Conservation (phyloP, 1,140 invertebrate species). For the Pseudomyrmex cubaensis region DNA sequence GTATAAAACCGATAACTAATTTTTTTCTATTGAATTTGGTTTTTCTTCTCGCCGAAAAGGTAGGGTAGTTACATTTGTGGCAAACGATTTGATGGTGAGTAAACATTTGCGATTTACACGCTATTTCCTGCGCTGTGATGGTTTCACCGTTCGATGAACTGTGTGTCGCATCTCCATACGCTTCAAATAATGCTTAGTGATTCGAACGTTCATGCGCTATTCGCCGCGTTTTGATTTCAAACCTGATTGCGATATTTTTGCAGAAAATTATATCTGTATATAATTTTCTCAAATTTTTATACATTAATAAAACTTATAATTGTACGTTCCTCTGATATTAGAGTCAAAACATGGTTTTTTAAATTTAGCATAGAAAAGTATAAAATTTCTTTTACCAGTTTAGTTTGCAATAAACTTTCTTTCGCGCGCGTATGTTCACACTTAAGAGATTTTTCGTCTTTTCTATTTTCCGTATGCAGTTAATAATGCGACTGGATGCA, state of each 20-base stretch:
- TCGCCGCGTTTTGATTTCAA: constrained; percentile 15
- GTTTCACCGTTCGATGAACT: constrained; percentile 51
- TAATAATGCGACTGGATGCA: constrained; percentile 32
- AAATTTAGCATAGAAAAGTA: no score
- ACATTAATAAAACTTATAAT: no score
- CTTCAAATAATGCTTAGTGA: constrained; percentile 54
- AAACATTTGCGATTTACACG: constrained; percentile 65
- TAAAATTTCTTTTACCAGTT: neutral
- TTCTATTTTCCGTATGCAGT: constrained; percentile 11
- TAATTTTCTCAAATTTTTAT: no score
- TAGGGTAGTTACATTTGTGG: neutral
- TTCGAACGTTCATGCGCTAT: constrained; percentile 10
- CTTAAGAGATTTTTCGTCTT: neutral
- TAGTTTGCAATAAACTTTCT: neutral
- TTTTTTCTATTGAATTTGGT: neutral
- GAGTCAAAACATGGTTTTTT: no score
- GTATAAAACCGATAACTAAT: neutral
- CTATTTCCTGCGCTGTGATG: constrained; percentile 18
- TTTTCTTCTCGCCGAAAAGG: neutral
- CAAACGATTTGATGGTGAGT: constrained; percentile 51
- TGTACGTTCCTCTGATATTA: no score
- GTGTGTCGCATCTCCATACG: constrained; percentile 46
- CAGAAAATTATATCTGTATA: no score
- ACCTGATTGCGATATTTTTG: constrained; percentile 35
- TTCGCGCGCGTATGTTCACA: neutral